phyloP scores from a whole-genome alignment of 2,113 vertebrate genomes.

The Ophiodon elongatus region DNA sequence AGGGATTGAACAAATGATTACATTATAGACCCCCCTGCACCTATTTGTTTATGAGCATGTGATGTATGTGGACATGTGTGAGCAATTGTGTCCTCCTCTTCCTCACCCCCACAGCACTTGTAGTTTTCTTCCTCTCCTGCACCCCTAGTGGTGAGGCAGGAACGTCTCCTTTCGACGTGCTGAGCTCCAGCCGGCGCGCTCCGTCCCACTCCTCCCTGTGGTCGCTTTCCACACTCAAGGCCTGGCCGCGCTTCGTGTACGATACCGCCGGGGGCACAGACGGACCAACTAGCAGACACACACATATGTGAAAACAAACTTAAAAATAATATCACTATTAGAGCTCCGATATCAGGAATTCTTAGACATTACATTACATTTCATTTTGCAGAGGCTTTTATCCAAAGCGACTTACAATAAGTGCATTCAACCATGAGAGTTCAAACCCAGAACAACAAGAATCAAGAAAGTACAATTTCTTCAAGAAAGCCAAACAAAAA shows the following conservation, averaged over 20 bases:
- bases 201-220: conserved; percentile 96
- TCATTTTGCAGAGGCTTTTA: too few relatives aligned
- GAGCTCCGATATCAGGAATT: background rate
- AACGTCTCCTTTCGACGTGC: conserved; percentile 92
- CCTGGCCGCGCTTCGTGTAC: conserved; percentile 94
- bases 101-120: conserved; percentile 91
- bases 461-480: too few relatives aligned
- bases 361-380: too few relatives aligned
- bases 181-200: conserved; percentile 90
- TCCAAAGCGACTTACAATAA: too few relatives aligned
- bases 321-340: background rate
- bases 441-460: too few relatives aligned
- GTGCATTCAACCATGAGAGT: too few relatives aligned
- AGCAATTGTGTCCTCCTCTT: background rate
- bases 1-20: background rate
- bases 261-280: conserved; percentile 93
- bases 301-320: background rate
- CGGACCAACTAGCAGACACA: conserved; percentile 88
- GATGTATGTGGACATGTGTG: background rate
- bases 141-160: conserved; percentile 92
- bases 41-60: background rate
- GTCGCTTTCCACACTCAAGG: conserved; percentile 95
- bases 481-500: too few relatives aligned
- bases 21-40: background rate
- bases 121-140: conserved; percentile 93